Conservation (phyloP, 2,888 invertebrate species). For the Dioctria linearis region DNA sequence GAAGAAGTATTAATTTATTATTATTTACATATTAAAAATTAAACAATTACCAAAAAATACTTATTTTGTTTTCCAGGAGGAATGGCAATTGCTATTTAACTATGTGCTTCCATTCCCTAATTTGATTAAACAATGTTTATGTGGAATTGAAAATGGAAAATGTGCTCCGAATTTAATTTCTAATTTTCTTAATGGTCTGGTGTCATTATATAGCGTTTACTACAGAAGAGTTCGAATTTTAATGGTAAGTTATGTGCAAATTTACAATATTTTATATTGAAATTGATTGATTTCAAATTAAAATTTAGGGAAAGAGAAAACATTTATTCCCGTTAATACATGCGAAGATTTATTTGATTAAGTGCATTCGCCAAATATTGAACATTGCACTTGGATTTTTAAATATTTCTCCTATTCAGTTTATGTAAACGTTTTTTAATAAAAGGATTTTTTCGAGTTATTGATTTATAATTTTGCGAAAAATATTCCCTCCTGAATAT, state of each 20-base stretch:
- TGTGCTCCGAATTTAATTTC: conserved; percentile 78
- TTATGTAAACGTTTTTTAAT: conserved; percentile 74
- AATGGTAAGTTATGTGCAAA: conserved; percentile 73
- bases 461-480: background rate
- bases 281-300: conserved; percentile 25
- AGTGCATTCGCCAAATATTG: conserved; percentile 76
- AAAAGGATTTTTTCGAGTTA: background rate
- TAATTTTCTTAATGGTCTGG: conserved; percentile 77
- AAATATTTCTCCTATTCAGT: conserved; percentile 78
- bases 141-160: conserved; percentile 72
- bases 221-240: conserved; percentile 81
- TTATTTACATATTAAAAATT: background rate
- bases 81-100: conserved; percentile 82
- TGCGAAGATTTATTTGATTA: conserved; percentile 80
- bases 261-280: conserved; percentile 40
- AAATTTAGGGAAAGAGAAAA: conserved; percentile 77
- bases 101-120: conserved; percentile 78
- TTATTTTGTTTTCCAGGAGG: conserved; percentile 75
- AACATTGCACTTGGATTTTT: conserved; percentile 77
- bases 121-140: conserved; percentile 74
- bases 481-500: no score
- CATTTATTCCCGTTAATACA: conserved; percentile 79
- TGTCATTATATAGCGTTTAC: conserved; percentile 80
- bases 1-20: conserved; percentile 74
- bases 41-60: conserved; percentile 7